Conservation (phyloP, 2,888 invertebrate genomes). For the Bedellia somnulentella region DNA sequence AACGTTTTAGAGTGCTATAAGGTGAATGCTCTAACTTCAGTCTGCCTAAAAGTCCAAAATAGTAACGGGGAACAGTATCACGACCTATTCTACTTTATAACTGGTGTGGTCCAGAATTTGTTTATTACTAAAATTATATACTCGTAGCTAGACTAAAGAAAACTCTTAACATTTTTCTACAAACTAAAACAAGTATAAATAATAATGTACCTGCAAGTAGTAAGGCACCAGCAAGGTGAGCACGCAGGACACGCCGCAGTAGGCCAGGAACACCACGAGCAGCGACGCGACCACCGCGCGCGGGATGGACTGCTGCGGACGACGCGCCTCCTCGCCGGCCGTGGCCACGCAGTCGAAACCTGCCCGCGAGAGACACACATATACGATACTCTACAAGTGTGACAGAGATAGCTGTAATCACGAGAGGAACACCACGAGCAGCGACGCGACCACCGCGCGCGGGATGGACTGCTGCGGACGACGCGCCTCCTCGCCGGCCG, state of each 20-base stretch:
- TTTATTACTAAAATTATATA: no score
- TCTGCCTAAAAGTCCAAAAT: no score
- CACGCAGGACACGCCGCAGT: slow-evolving; percentile 87
- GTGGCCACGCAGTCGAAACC: slow-evolving; percentile 92
- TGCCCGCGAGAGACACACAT: neutral
- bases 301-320: slow-evolving; percentile 87
- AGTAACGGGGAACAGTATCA: neutral
- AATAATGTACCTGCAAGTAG: slow-evolving; percentile 71
- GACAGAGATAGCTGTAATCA: no score
- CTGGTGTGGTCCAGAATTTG: no score
- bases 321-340: slow-evolving; percentile 89
- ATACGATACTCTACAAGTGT: neutral
- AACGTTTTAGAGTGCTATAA: no score
- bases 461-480: slow-evolving; percentile 89
- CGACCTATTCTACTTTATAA: no score
- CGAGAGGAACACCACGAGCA: slow-evolving; percentile 83
- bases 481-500: slow-evolving; percentile 89
- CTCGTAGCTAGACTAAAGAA: no score
- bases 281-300: slow-evolving; percentile 84
- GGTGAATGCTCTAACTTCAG: no score
- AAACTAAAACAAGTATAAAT: no score
- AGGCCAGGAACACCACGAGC: slow-evolving; percentile 82
- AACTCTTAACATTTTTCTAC: no score
- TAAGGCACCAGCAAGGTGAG: slow-evolving; percentile 87
- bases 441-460: slow-evolving; percentile 80